Evolutionary conservation across 2,797 vertebrate genomes (phyloP), one percentile per base, ranked within the genome.

Genomic region (Sebastes glaucus): DNA sequence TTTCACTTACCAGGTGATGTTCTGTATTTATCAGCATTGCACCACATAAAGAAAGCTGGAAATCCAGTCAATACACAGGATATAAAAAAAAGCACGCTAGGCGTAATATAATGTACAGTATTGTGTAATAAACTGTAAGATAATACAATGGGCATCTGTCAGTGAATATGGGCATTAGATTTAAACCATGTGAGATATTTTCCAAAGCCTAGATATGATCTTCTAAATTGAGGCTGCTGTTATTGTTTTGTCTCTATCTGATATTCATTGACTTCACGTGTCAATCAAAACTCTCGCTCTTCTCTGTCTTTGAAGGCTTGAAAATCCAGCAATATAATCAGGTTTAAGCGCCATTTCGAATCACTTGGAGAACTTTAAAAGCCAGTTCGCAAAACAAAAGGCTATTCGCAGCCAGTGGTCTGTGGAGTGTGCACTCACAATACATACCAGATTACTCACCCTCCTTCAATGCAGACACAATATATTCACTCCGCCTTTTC

Each of bases 191-290:
- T 92, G 91, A 77, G 81, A 80, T 79, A 80, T 88, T 89, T 89
- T 74, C 74, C 60, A 77, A 81, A 53, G 74, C 33, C 22, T 5
- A 78, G 92, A 94, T 92, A 93, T 25, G 62, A 93, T 93, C 91
- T 92, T 80, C 80, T 63, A 83, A 87, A 91, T 65, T 57, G 75
- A 77, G 28, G 76, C 86, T 69, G 78, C 70, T 90, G 82, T 93
- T 94, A 88, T 94, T 94, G 88, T 93, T 93, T 90, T 89, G 88
- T 91, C 88, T 93, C 80, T 85, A 85, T 88, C 85, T 89, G 78
- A 78, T 84, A 85, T 87, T 87, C 82, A 82, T 73, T 84, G 84
- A 86, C 84, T 90, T 87, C 78, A 73, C 64, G 5, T 65, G 91
- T 89, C 92, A 93, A 83, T 93, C 90, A 90, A 23, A 83, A 65